Conservation (phyloP, 35 echinoderm and acorn worm species). For the Apostichopus californicus region DNA sequence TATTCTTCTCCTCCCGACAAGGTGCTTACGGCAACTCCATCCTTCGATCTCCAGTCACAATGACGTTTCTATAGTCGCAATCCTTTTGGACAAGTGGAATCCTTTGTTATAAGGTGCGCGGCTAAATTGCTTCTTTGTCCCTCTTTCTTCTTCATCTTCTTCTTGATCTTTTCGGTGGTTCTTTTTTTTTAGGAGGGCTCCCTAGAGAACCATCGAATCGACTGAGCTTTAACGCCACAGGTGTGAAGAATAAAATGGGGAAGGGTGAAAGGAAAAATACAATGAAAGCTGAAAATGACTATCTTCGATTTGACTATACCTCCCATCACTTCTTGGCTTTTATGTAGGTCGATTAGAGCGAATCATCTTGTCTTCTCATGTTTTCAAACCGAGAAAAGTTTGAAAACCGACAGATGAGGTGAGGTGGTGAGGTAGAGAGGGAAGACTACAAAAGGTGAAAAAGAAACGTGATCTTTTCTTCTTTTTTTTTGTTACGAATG, state of each 20-base stretch:
- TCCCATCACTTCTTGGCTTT: neutral
- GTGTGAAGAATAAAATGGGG: conserved; percentile 42
- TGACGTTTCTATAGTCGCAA: neutral
- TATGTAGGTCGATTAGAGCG: neutral
- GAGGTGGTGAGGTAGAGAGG: too few species aligned
- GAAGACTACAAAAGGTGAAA: too few species aligned
- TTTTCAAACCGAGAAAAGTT: too few species aligned
- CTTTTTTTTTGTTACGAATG: too few species aligned
- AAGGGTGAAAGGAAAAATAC: conserved; percentile 26
- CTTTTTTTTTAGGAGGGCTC: neutral
- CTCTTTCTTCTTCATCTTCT: too few species aligned
- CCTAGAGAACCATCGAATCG: conserved; percentile 17
- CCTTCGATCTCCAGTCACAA: conserved; percentile 4
- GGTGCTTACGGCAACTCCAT: conserved; percentile 24
- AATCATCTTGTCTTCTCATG: neutral
- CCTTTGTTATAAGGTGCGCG: conserved; percentile 42
- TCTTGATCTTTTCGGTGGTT: too few species aligned
- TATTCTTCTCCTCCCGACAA: conserved; percentile 9
- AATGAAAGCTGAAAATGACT: conserved; percentile 37
- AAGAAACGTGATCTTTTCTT: too few species aligned
- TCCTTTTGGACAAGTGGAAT: conserved; percentile 9
- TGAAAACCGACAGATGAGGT: too few species aligned
- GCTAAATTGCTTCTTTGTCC: conserved; percentile 53
- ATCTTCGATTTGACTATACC: conserved; percentile 16
- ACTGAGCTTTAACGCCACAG: conserved; percentile 39